Percentiles rank a stretch among this genome's conserved stretches.
phyloP scores from a whole-genome alignment of 2,888 invertebrate genomes.

The Stramonita haemastoma region DNA sequence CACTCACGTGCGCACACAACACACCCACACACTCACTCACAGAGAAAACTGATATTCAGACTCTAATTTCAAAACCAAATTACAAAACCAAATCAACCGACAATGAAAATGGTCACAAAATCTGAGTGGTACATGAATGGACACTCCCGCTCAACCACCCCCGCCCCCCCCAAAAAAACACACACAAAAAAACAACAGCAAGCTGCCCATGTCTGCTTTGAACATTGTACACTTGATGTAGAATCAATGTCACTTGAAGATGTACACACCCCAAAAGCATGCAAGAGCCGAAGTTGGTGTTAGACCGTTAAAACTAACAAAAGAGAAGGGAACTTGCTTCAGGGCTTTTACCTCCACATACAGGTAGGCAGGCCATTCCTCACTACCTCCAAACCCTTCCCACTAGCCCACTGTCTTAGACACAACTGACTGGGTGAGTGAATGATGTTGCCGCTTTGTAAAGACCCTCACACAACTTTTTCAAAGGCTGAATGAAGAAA shows the following conservation, averaged over 20 bases:
- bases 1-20: not conserved
- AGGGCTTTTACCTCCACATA: not conserved
- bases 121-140: not conserved
- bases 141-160: too few species aligned
- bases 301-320: not conserved
- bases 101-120: not conserved
- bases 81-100: not conserved
- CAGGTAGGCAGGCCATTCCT: not conserved
- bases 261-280: not conserved
- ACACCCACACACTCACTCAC: not conserved
- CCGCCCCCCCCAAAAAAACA: not conserved
- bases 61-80: not conserved
- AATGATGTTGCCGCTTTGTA: too few species aligned
- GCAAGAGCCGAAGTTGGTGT: not conserved
- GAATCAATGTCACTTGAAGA: not conserved
- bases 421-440: too few species aligned
- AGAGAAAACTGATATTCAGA: not conserved
- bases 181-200: not conserved
- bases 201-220: not conserved
- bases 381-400: not conserved
- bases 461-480: too few species aligned
- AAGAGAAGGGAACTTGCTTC: not conserved
- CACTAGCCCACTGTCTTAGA: too few species aligned
- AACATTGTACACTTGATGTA: not conserved
- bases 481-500: too few species aligned